Percentiles rank a stretch among this genome's conserved stretches.
Conservation (phyloP, 2,113 vertebrate species). For the Lagenorhynchus albirostris region DNA sequence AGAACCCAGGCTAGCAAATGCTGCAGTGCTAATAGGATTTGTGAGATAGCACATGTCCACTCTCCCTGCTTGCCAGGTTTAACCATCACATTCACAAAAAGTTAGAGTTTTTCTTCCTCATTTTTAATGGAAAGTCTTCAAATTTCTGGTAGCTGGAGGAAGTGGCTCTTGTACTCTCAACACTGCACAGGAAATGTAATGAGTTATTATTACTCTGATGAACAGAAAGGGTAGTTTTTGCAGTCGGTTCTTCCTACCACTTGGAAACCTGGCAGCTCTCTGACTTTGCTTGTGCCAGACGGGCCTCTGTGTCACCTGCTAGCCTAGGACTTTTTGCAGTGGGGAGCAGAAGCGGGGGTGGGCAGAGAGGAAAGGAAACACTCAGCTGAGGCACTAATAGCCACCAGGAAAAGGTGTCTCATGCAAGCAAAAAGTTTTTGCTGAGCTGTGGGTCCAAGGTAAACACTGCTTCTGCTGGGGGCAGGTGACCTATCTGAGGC, state of each 20-base stretch:
- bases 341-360: neutral
- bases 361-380: neutral
- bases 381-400: neutral
- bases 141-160: constrained; percentile 57
- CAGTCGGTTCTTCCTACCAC: neutral
- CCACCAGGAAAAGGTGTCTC: constrained; percentile 38
- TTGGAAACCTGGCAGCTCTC: neutral
- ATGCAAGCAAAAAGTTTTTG: neutral
- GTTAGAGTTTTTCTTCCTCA: constrained; percentile 69
- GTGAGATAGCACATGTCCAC: neutral
- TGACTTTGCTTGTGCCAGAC: neutral
- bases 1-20: neutral
- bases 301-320: neutral
- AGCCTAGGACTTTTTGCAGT: neutral
- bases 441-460: neutral
- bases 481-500: neutral
- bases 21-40: fast-evolving
- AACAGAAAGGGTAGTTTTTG: neutral
- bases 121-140: constrained; percentile 70
- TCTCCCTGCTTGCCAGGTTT: neutral
- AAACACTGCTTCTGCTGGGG: constrained; percentile 26
- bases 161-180: constrained; percentile 30
- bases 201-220: constrained; percentile 51
- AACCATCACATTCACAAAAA: constrained; percentile 33
- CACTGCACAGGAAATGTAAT: constrained; percentile 49